Evolutionary conservation across 2,113 vertebrate species (phyloP), one percentile per base, ranked within the genome.

Genomic region (Odobenus rosmarus): DNA sequence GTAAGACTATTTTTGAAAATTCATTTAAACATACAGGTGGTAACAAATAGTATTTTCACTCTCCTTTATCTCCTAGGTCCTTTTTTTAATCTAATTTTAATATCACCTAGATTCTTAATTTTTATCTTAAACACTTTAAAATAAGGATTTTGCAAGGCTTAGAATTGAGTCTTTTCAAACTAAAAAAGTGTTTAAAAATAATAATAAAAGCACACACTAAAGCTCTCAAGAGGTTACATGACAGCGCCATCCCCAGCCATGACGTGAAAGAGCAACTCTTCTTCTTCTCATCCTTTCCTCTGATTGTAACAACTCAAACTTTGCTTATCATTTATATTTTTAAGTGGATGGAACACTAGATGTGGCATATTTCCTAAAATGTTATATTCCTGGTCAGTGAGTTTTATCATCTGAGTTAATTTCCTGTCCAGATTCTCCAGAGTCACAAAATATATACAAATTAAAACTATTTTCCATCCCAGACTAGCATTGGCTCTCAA

Each of bases 21-120:
- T 83, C 23, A 76, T 7, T 83, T 96, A 72, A 72, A 89, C 53
- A 61, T 59, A 67, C 23, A 61, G 8, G 10, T 88, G 23, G 4
- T 14, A 83, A 93, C 24, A 88, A 23, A 76, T 88, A 59, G 12
- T 33, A 67, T 93, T 96, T 96, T 76, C 46, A 83, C 12, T 96
- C 14, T 57, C 39, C 59, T 89, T 80, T 67, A 24, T 77, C 36
- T 51, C 12, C 51, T 74, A 93, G 46, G 8, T 23, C 55, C 49
- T 57, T 59, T 42, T n/a, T 79, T 77, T 26, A 26, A 36, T 53
- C n/a, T 74, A n/a, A 21, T 64, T 42, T 74, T 31, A 62, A 82
- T 64, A 88, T 80, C n/a, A 26, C 28, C 28, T 53, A n/a, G 18
- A 16, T 49, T 74, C 33, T 74, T 71, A 80, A 14, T 36, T 88